These are phyloP conservation scores for Perithous albicinctus DNA, from an alignment of 2,888 invertebrate species.

Conservation along the genomic window DNA sequence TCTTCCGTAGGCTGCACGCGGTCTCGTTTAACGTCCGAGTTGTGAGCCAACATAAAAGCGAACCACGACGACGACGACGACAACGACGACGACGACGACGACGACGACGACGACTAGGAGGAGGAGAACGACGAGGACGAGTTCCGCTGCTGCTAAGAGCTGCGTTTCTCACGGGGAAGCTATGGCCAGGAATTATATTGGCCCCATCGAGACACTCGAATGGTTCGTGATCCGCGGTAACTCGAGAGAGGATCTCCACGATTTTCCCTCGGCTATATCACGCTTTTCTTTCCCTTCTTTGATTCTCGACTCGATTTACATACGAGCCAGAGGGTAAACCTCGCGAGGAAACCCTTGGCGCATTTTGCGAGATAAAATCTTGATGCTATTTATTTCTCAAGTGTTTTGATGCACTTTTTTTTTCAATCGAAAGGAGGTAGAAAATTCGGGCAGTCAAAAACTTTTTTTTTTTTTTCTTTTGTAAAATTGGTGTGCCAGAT, in stretches of 20 bases:
- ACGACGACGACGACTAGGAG: conserved; percentile 27
- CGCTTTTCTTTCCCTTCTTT: conserved; percentile 27
- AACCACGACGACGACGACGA: conserved; percentile 38
- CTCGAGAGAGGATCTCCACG: conserved; percentile 50
- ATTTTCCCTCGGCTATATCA: background rate
- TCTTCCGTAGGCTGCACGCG: conserved; percentile 45
- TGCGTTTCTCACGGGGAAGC: conserved; percentile 55
- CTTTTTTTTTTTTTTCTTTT: no score
- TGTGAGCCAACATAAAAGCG: conserved; percentile 48
- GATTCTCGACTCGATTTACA: conserved; percentile 6
- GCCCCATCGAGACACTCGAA: conserved; percentile 64
- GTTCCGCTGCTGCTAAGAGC: conserved; percentile 35
- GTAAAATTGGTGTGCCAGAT: no score
- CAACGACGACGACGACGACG: conserved; percentile 34
- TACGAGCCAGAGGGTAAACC: background rate
- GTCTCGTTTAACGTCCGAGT: conserved; percentile 41
- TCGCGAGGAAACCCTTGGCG: background rate
- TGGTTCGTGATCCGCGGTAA: conserved; percentile 49
- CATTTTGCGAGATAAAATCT: background rate
- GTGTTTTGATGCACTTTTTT: conserved; percentile 20
- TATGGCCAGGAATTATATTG: conserved; percentile 47
- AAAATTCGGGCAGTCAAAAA: no score
- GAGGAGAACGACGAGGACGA: conserved; percentile 29
- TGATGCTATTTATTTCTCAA: conserved; percentile 12
- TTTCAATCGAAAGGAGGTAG: background rate